Evolutionary conservation across 2,113 vertebrate genomes (phyloP).

Genomic region (Pangasianodon hypophthalmus): DNA sequence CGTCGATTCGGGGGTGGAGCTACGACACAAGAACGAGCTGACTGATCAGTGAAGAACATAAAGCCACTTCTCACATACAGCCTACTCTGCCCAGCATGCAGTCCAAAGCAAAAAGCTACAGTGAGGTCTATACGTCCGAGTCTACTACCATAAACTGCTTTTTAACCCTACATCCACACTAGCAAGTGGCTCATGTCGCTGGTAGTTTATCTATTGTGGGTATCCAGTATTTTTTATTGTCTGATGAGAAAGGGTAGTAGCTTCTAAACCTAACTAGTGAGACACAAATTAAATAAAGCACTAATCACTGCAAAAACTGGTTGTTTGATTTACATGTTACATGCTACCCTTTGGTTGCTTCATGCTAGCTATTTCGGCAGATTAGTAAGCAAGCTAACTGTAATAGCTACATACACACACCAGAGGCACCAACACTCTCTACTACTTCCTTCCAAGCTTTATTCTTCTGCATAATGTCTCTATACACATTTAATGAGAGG

Average conservation of each 20-base stretch:
- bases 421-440: neutral
- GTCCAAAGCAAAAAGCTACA: neutral
- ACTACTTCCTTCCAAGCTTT: neutral
- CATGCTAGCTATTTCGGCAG: neutral
- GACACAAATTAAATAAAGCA: neutral
- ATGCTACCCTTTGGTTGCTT: neutral
- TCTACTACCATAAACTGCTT: neutral
- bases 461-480: neutral
- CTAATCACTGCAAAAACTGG: neutral
- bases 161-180: neutral
- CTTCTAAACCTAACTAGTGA: neutral
- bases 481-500: neutral
- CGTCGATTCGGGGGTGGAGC: conserved; percentile 95
- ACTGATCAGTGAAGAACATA: neutral
- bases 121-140: neutral
- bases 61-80: neutral
- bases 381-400: neutral
- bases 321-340: neutral
- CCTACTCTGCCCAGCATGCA: neutral
- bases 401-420: neutral
- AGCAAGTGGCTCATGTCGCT: neutral
- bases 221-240: neutral
- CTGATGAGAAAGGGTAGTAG: neutral
- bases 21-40: conserved; percentile 59
- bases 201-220: neutral